Conservation (phyloP, 2,113 vertebrate genomes). For the Conger conger region DNA sequence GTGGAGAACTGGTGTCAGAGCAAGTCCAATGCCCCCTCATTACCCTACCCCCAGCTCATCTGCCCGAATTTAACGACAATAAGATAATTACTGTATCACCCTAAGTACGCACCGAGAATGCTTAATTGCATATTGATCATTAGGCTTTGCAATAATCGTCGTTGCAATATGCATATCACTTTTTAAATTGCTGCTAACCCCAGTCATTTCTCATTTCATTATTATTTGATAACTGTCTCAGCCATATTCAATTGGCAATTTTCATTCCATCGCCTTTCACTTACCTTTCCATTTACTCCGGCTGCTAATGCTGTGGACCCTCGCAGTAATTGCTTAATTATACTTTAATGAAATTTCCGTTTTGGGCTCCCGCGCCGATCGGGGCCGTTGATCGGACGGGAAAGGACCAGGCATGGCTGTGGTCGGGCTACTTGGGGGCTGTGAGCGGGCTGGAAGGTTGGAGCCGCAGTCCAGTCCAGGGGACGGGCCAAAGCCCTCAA, state of each 20-base stretch:
- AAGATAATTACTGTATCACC: not conserved
- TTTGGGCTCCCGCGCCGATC: not conserved
- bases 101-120: not conserved
- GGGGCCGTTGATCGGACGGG: not conserved
- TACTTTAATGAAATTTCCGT: not conserved
- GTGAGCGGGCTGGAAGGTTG: too few relatives aligned
- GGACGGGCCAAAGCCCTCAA: not conserved
- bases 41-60: too few relatives aligned
- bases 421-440: too few relatives aligned
- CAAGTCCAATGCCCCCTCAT: not conserved
- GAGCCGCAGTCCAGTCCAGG: not conserved
- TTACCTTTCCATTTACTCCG: not conserved
- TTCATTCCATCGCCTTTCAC: not conserved
- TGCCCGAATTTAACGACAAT: not conserved
- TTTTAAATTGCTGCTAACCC: conserved; percentile 1
- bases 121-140: conserved; percentile 7
- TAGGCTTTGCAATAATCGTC: not conserved
- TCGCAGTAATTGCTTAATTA: not conserved
- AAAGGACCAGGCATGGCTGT: not conserved
- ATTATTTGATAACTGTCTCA: not conserved
- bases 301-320: not conserved
- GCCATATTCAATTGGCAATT: not conserved
- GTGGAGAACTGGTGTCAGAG: not conserved
- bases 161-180: not conserved
- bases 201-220: not conserved